phyloP scores from a whole-genome alignment of 2,888 invertebrate species.

The Unio delphinus region DNA sequence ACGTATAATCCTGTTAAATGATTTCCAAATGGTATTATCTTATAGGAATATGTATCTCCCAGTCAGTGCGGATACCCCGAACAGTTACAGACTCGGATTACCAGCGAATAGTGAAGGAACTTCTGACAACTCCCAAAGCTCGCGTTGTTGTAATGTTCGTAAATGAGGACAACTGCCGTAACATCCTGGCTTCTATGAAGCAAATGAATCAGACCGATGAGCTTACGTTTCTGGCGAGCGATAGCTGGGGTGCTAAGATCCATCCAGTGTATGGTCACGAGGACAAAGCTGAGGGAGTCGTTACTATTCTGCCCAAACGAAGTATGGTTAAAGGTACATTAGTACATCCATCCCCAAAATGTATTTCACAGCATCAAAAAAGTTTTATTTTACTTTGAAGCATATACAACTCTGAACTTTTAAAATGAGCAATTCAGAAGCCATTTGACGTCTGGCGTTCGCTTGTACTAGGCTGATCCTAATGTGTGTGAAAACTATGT shows the following conservation, averaged over 20 bases:
- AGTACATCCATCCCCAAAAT: background rate
- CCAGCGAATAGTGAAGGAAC: conserved; percentile 76
- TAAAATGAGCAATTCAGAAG: no score
- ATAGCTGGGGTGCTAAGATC: conserved; percentile 70
- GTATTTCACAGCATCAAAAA: no score
- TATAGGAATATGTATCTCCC: conserved; percentile 76
- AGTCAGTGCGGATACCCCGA: conserved; percentile 77
- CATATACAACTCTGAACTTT: no score
- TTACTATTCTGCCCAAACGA: conserved; percentile 68
- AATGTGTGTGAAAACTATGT: no score
- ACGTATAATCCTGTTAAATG: background rate
- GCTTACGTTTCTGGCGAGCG: conserved; percentile 67
- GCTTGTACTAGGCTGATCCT: no score
- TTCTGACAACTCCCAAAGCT: conserved; percentile 76
- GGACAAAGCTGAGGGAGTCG: conserved; percentile 65
- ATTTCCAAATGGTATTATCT: conserved; percentile 3
- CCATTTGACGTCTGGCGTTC: no score
- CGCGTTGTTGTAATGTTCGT: conserved; percentile 79
- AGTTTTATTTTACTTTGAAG: no score
- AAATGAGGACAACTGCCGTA: conserved; percentile 79
- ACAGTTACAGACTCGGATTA: conserved; percentile 77
- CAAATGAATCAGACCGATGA: conserved; percentile 52
- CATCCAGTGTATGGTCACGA: conserved; percentile 68
- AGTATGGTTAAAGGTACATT: conserved; percentile 56
- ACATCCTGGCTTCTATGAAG: conserved; percentile 59